Percentiles rank a stretch among this genome's conserved stretches.
Evolutionary conservation across 2,888 invertebrate genomes (phyloP).

Genomic region (Chironomus tentans): DNA sequence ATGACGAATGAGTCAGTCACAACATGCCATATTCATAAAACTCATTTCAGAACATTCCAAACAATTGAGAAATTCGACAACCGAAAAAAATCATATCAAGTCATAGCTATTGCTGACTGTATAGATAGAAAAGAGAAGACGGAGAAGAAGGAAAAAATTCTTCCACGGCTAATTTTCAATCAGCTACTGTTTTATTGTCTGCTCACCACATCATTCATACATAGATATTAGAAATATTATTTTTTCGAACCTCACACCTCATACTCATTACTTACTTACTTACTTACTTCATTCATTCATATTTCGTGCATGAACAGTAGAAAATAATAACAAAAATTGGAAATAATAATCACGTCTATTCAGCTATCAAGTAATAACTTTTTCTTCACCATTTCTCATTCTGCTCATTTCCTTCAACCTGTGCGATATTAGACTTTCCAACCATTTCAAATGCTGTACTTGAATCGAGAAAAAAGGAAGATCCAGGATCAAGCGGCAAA

Average conservation of each 20-base stretch:
- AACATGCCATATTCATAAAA: not conserved
- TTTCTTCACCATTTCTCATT: no score
- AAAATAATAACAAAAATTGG: no score
- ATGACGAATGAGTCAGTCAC: not conserved
- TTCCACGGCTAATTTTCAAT: slow-evolving; percentile 25
- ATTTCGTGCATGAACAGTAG: no score
- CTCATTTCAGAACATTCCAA: not conserved
- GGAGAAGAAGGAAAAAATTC: slow-evolving; percentile 9
- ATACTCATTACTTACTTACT: no score
- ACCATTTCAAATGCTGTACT: no score
- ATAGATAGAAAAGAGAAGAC: not conserved
- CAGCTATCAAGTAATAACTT: no score
- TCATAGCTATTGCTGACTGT: not conserved
- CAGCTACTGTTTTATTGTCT: slow-evolving; percentile 23
- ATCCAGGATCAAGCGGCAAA: no score
- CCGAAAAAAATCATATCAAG: slow-evolving; percentile 19
- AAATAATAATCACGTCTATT: no score
- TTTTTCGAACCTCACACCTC: not conserved
- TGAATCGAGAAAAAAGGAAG: no score
- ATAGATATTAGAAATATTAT: not conserved
- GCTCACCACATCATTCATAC: not conserved
- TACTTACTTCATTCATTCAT: no score
- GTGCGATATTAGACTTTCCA: no score
- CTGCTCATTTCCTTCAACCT: no score
- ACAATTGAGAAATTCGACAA: slow-evolving; percentile 8